These are phyloP conservation scores for Artemia sinica DNA, from an alignment of 2,888 invertebrate genomes.

Conservation along the genomic window DNA sequence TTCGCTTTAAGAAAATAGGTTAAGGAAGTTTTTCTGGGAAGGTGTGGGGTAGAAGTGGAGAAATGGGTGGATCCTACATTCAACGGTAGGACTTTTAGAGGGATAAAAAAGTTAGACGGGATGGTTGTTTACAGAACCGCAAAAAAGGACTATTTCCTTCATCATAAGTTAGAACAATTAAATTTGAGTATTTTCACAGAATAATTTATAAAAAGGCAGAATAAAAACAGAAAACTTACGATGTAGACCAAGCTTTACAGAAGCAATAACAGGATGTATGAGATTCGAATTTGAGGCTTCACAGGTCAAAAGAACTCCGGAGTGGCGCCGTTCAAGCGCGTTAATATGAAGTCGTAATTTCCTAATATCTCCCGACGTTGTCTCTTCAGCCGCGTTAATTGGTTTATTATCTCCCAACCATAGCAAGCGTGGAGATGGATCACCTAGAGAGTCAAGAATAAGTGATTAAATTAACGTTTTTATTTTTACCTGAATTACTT, in stretches of 20 bases:
- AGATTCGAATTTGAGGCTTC: neutral
- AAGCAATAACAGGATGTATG: neutral
- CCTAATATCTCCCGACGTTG: neutral
- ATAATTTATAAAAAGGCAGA: neutral
- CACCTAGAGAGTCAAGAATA: neutral
- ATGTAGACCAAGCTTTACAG: neutral
- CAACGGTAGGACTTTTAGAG: too few relatives aligned
- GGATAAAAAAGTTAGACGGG: too few relatives aligned
- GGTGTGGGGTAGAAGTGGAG: too few relatives aligned
- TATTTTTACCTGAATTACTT: too few relatives aligned
- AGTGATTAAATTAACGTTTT: too few relatives aligned
- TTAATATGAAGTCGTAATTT: neutral
- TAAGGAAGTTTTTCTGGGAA: too few relatives aligned
- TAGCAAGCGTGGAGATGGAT: neutral
- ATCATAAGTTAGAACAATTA: too few relatives aligned
- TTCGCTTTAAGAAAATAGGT: too few relatives aligned
- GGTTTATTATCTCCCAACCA: conserved; percentile 3
- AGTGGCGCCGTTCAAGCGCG: neutral
- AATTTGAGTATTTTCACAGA: too few relatives aligned
- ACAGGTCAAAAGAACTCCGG: neutral
- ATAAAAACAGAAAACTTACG: neutral
- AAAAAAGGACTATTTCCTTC: too few relatives aligned
- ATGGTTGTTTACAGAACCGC: too few relatives aligned
- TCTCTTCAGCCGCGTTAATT: neutral
- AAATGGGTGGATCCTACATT: too few relatives aligned